Evolutionary conservation across 2,888 invertebrate genomes (phyloP), one percentile per base, ranked within the genome.

Genomic region (Drosophila anomelani): DNA sequence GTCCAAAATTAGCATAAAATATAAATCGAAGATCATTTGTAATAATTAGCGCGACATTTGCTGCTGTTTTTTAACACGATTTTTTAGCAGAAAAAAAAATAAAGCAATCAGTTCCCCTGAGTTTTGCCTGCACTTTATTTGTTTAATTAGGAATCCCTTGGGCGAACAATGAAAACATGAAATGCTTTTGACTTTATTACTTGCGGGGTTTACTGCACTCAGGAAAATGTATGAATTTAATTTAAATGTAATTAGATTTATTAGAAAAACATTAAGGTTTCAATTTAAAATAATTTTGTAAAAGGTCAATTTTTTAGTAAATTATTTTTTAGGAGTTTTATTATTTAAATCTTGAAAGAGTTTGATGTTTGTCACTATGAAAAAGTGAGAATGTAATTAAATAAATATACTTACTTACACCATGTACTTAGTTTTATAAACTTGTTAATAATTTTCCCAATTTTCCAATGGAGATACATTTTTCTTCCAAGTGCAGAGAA

Each of bases 141-240:
- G 85, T 87, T 87, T 89, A 89, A 89, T 85, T 82, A 77, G 67
- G 70, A 82, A 79, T 86, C 85, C 85, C 88, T 55, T 15, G 58
- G 72, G 70, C 29, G 56, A 38, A 43, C 56, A 57, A 53, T 53
- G 51, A 36, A 53, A 53, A 53, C 51, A 63, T 39, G 56, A 71
- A 80, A 72, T 73, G 74, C 53, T 58, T 59, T 60, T 69, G 68
- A 72, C 66, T 75, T 62, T 53, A 63, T 71, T 71, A 39, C 59
- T 77, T 47, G 43, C 26, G 34, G 69, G 51, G 32, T 15, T 34
- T 51, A 13, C 13, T 34, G 6, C 51, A 51, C 51, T 34, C 9
- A 5, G 51, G 0, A 5, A 34, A 51, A 51, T 49, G 12, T 13
- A 5, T 13, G 1, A n/a, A n/a, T 23, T 43, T 1, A 10, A 4